A percentile compares a stretch with the other conserved stretches of the same genome.
phyloP scores from a whole-genome alignment of 2,797 vertebrate species.

The Prionace glauca region DNA sequence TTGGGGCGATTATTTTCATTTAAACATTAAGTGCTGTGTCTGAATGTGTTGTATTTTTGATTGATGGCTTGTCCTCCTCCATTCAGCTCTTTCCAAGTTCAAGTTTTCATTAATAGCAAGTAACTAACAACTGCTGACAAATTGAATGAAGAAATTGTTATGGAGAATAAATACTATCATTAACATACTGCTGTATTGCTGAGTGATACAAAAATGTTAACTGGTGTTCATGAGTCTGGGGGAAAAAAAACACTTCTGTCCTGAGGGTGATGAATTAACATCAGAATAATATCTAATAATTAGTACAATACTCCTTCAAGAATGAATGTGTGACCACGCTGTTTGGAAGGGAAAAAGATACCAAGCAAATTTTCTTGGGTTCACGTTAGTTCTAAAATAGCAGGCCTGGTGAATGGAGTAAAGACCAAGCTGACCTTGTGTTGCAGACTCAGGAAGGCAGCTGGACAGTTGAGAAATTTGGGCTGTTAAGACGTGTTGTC shows the following conservation, averaged over 20 bases:
- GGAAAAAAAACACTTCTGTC: neutral
- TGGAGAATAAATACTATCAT: neutral
- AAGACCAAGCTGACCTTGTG: neutral
- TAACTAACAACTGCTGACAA: neutral
- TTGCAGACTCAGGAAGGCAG: neutral
- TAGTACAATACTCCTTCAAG: neutral
- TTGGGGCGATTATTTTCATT: constrained; percentile 4
- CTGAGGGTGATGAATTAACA: neutral
- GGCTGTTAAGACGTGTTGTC: neutral
- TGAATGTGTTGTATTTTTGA: neutral
- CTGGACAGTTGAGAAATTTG: neutral
- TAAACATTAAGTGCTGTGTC: neutral
- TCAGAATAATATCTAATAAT: neutral
- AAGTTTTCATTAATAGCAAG: neutral
- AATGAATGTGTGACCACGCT: neutral
- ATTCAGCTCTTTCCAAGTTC: neutral
- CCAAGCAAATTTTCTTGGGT: neutral
- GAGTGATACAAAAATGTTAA: too few relatives aligned
- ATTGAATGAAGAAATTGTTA: neutral
- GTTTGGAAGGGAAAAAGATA: neutral
- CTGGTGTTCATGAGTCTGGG: neutral
- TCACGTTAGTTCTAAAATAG: neutral
- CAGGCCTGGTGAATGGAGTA: neutral
- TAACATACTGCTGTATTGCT: neutral
- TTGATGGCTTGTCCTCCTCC: neutral